phyloP scores from a whole-genome alignment of 2,797 vertebrate genomes.

The Tadarida brasiliensis region DNA sequence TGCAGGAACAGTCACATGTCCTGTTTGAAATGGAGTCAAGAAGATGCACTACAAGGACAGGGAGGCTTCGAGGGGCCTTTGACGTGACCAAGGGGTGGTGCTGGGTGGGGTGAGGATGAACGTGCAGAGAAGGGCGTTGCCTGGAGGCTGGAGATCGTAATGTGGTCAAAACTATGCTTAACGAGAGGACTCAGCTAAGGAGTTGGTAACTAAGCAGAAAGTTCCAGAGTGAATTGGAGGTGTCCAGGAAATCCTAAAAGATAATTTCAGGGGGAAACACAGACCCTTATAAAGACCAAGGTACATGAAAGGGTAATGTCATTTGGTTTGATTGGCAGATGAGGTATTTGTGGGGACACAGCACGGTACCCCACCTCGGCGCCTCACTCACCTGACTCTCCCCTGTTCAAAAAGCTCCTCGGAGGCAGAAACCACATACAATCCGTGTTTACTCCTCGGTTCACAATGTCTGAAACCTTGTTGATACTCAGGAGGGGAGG shows the following conservation, averaged over 20 bases:
- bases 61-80: not conserved
- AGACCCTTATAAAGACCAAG: not conserved
- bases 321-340: not conserved
- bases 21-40: not conserved
- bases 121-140: not conserved
- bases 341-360: not conserved
- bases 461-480: fast-evolving
- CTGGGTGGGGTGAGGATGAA: not conserved
- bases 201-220: not conserved
- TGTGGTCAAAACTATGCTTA: not conserved
- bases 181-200: not conserved
- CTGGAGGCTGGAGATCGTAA: not conserved
- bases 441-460: fast-evolving
- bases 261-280: not conserved
- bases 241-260: not conserved
- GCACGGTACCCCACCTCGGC: fast-evolving
- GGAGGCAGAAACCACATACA: fast-evolving
- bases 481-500: not conserved
- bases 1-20: not conserved
- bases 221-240: fast-evolving
- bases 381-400: not conserved
- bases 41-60: not conserved
- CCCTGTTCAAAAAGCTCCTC: fast-evolving
- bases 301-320: fast-evolving
- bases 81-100: not conserved